These are phyloP conservation scores for Dendrocopos noguchii DNA, from an alignment of 2,113 vertebrate species.

Conservation along the genomic window DNA sequence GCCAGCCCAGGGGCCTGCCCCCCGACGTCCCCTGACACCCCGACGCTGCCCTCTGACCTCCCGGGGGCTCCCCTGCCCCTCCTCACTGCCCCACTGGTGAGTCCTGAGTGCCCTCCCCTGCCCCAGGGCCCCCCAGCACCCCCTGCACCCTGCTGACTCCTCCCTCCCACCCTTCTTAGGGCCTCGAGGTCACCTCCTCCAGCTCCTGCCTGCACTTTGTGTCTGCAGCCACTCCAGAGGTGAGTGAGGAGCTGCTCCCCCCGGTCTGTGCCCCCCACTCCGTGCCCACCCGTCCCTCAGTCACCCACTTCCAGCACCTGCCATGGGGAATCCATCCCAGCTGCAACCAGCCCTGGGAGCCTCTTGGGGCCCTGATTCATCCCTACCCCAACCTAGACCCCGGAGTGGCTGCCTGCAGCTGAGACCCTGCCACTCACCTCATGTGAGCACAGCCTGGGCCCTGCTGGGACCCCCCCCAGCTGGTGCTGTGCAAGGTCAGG, in stretches of 20 bases:
- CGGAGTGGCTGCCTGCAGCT: neutral
- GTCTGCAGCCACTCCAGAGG: conserved; percentile 79
- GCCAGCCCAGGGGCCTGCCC: neutral
- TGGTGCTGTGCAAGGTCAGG: neutral
- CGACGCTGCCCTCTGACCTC: rapidly evolving
- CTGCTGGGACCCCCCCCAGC: rapidly evolving
- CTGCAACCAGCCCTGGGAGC: neutral
- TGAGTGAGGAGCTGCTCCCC: conserved; percentile 52
- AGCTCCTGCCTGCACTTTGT: conserved; percentile 88
- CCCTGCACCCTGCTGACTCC: rapidly evolving
- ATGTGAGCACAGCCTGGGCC: neutral
- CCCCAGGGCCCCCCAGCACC: rapidly evolving
- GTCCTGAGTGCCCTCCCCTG: neutral
- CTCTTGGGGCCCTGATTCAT: too few relatives aligned
- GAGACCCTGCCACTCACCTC: neutral
- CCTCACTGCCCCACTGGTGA: neutral
- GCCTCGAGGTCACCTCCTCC: conserved; percentile 87
- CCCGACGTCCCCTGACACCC: neutral
- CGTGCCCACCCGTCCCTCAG: neutral
- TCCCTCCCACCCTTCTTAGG: conserved; percentile 52
- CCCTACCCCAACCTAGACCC: rapidly evolving
- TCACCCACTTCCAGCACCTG: neutral
- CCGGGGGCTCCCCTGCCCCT: neutral
- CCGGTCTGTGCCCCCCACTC: neutral
- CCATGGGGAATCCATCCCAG: rapidly evolving